Evolutionary conservation across 2,797 vertebrate genomes (phyloP), one percentile per base, ranked within the genome.

Genomic region (Pogoniulus pusillus): DNA sequence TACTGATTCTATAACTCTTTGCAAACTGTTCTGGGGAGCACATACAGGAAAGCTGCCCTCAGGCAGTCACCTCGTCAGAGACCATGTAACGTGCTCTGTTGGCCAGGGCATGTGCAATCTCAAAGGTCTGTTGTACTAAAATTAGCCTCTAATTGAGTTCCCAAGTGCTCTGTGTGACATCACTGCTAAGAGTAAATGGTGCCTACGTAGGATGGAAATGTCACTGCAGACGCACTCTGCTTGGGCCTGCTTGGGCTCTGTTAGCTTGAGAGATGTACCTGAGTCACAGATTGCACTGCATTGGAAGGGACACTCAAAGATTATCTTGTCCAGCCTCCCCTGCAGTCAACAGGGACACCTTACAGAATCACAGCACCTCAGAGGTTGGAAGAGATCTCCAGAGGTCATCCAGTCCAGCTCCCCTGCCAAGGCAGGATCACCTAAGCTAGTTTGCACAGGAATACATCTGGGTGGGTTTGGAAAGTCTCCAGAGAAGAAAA

Each of bases 131-230:
- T 63, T 85, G 11, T 2, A 45, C 39, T 53, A 47, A 53, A 92
- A 95, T 84, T 29, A 64, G 77, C 32, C 91, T 86, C 87, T 91
- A 85, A 93, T 95, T 87, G 14, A 84, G 91, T 95, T 94, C 43
- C 47, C 0, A 1, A 29, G 74, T 73, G 26, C 82, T 84, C 68
- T 88, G 47, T 70, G 85, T 87, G 89, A 89, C 79, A 78, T 87
- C 79, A 57, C 14, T 87, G 70, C 82, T 63, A 79, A 51, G 75
- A 71, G 84, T 58, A 74, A 88, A 35, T 37, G 59, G 16, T 63
- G 57, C 57, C 93, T 81, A 53, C 0, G 16, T 87, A 62, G 60
- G 79, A 59, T 49, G 59, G 7, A 80, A 70, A 85, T 87, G 91
- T 87, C 90, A 69, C 22, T 73, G 87, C 73, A 68, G 90, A 80